phyloP scores from a whole-genome alignment of 1,140 invertebrate species.

The Drosophila persimilis region DNA sequence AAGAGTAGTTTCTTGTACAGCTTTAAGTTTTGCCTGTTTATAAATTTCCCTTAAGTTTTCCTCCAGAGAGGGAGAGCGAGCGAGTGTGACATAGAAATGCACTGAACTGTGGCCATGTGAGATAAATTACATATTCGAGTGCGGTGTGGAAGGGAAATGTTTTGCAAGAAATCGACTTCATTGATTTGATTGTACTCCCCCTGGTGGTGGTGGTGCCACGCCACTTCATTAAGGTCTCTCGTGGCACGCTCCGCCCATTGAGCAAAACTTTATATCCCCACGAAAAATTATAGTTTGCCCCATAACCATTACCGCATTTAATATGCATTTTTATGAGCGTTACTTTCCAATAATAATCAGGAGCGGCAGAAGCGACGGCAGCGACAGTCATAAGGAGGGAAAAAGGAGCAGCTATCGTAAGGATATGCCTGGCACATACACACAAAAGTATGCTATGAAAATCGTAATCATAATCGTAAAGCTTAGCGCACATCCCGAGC shows the following conservation, averaged over 20 bases:
- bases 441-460: conserved; percentile 70
- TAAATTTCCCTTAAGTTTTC: conserved; percentile 48
- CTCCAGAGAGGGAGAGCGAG: not conserved
- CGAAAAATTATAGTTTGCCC: conserved; percentile 47
- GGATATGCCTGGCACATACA: conserved; percentile 6
- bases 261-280: conserved; percentile 10
- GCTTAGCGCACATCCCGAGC: conserved; percentile 28
- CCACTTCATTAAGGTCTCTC: conserved; percentile 42
- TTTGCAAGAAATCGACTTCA: conserved; percentile 9
- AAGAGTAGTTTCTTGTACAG: conserved; percentile 13
- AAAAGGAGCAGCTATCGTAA: not conserved
- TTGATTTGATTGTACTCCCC: conserved; percentile 39
- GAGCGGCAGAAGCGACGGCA: conserved; percentile 2
- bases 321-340: conserved; percentile 63
- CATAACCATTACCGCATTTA: conserved; percentile 61
- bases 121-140: conserved; percentile 40
- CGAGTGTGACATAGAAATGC: conserved; percentile 44
- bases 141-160: not conserved
- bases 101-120: conserved; percentile 41
- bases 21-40: conserved; percentile 31
- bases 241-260: conserved; percentile 16
- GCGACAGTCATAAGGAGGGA: conserved; percentile 25
- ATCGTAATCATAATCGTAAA: conserved; percentile 51
- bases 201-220: conserved; percentile 12
- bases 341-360: conserved; percentile 60